A percentile compares a stretch with the other conserved stretches of the same genome.
phyloP scores from a whole-genome alignment of 2,888 invertebrate species.

The Leucoma salicis region DNA sequence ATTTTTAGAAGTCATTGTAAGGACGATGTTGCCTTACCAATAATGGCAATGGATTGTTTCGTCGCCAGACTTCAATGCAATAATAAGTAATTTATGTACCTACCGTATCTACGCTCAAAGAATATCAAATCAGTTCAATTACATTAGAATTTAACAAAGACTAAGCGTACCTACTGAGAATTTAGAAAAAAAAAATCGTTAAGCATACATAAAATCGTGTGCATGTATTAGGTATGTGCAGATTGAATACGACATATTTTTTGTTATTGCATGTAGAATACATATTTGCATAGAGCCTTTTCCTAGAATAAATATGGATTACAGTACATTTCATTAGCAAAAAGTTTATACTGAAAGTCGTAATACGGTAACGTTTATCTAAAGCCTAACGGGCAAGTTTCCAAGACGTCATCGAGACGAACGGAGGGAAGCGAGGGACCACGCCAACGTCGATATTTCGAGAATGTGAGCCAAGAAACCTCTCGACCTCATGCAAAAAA shows the following conservation, averaged over 20 bases:
- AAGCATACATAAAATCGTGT: no score
- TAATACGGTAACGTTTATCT: slow-evolving; percentile 63
- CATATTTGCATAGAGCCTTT: no score
- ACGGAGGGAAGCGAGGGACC: slow-evolving; percentile 40
- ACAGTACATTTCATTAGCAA: slow-evolving; percentile 21
- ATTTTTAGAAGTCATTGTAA: no score
- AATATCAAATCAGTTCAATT: no score
- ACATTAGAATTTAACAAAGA: no score
- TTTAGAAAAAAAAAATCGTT: no score
- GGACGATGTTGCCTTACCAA: no score
- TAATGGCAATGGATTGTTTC: slow-evolving; percentile 28
- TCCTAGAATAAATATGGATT: slow-evolving; percentile 19
- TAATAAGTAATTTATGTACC: neutral
- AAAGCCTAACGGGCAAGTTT: slow-evolving; percentile 67
- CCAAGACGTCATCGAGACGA: slow-evolving; percentile 62
- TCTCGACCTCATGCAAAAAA: slow-evolving; percentile 52
- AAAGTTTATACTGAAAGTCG: slow-evolving; percentile 35
- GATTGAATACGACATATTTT: no score
- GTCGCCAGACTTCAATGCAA: neutral
- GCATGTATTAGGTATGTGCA: no score
- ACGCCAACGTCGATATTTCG: slow-evolving; percentile 46
- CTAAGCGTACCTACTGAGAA: no score
- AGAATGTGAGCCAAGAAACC: slow-evolving; percentile 50
- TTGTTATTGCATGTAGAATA: no score
- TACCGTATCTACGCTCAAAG: no score